Conservation (phyloP, 2,797 vertebrate genomes). For the Semotilus atromaculatus region DNA sequence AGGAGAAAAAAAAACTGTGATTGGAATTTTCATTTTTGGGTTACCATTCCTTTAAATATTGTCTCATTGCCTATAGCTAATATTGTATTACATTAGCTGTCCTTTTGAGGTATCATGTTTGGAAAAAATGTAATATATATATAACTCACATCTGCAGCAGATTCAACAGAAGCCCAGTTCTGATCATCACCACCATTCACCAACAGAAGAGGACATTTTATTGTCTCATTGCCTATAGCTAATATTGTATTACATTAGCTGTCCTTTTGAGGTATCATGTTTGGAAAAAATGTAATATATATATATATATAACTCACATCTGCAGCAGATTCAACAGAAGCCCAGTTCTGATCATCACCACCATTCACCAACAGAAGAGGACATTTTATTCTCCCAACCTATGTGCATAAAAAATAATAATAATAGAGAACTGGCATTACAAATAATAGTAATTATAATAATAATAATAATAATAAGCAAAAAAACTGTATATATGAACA, state of each 20-base stretch:
- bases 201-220: slow-evolving; percentile 74
- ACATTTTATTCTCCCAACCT: slow-evolving; percentile 75
- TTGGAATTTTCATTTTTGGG: not conserved
- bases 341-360: slow-evolving; percentile 74
- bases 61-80: not conserved
- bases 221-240: slow-evolving; percentile 55
- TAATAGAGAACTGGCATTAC: not conserved
- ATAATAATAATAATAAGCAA: not conserved
- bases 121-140: not conserved
- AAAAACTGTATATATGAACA: not conserved
- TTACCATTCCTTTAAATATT: not conserved
- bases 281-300: not conserved
- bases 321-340: slow-evolving; percentile 67
- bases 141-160: slow-evolving; percentile 72
- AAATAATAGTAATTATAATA: not conserved
- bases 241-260: not conserved
- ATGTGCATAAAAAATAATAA: not conserved
- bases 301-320: slow-evolving; percentile 68
- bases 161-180: slow-evolving; percentile 67
- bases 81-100: not conserved
- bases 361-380: slow-evolving; percentile 73
- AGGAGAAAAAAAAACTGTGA: not conserved
- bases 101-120: not conserved
- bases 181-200: slow-evolving; percentile 75
- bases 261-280: not conserved